Evolutionary conservation across 2,113 vertebrate species (phyloP), one percentile per base, ranked within the genome.

Genomic region (Hypomesus transpacificus): DNA sequence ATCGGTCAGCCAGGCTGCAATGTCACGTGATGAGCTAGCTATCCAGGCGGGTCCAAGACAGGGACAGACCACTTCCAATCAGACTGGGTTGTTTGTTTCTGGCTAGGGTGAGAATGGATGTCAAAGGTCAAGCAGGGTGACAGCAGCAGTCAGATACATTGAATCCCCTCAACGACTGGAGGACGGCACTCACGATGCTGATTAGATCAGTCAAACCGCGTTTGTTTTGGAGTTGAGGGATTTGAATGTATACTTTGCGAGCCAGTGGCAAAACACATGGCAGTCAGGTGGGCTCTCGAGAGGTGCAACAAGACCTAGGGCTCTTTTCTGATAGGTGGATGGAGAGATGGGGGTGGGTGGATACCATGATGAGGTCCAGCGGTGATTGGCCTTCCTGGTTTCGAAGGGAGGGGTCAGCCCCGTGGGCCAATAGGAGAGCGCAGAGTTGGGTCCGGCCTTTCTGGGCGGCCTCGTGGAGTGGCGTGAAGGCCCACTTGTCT

Each of bases 341-440:
- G 58, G 22, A 24, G 16, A 18, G 14, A 56, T 74, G 72, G 39
- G 75, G 60, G 17, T 8, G 66, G 51, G 59, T 60, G 24, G 14
- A 28, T 68, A 83, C 82, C 54, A 79, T 84, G 52, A 78, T 76
- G 56, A 84, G 71, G 68, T 84, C 82, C 52, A 84, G 76, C 20
- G 82, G 79, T 20, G 82, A 78, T 61, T 84, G 82, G 14, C 79
- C 82, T 71, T 84, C 82, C 70, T 84, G 82, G 75, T 84, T 84
- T 70, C 80, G 77, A 72, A 84, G 80, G 62, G 78, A 73, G 60
- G 82, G 82, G 54, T 84, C 76, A 24, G 80, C 74, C 31, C 76
- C 76, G 17, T 82, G 75, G 14, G 77, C 77, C 28, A 66, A 64
- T 24, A 80, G 71, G 56, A 86, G 73, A n/a, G 74, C 67, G 26